These are phyloP conservation scores for Cheilosia impressa DNA, from an alignment of 2,888 invertebrate species.

Conservation along the genomic window DNA sequence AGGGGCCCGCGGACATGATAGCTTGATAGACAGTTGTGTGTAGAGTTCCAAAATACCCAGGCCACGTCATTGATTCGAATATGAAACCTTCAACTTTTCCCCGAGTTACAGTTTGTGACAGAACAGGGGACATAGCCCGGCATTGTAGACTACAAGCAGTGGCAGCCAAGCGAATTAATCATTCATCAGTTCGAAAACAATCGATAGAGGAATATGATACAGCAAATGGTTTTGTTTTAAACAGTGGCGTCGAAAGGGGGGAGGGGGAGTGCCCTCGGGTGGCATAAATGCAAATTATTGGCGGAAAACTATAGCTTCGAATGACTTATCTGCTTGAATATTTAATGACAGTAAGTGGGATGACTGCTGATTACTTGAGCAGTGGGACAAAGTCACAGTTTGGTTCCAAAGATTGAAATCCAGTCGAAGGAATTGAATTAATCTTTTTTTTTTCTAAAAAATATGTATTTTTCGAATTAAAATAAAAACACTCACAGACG, in stretches of 20 bases:
- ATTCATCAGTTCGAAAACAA: constrained; percentile 68
- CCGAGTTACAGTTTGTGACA: constrained; percentile 13
- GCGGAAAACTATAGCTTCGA: background rate
- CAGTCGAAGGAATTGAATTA: too few species aligned
- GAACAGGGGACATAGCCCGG: constrained; percentile 27
- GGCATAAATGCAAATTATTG: background rate
- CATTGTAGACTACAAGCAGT: constrained; percentile 46
- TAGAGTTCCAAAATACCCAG: constrained; percentile 43
- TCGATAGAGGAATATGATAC: constrained; percentile 63
- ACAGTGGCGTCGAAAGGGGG: constrained; percentile 37
- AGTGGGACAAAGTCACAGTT: too few species aligned
- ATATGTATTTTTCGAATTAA: too few species aligned
- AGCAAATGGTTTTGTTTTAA: constrained; percentile 37
- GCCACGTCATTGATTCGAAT: constrained; percentile 53
- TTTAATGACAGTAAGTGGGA: too few species aligned
- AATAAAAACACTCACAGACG: background rate
- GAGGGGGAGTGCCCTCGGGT: background rate
- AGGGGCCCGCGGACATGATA: background rate
- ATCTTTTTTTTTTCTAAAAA: too few species aligned
- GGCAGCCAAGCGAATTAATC: constrained; percentile 52
- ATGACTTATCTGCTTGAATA: too few species aligned
- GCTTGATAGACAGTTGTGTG: constrained; percentile 21
- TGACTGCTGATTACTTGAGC: too few species aligned
- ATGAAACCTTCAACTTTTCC: constrained; percentile 20
- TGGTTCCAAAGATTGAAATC: too few species aligned